phyloP scores from a whole-genome alignment of 2,113 vertebrate genomes.

The Amazona guildingii region DNA sequence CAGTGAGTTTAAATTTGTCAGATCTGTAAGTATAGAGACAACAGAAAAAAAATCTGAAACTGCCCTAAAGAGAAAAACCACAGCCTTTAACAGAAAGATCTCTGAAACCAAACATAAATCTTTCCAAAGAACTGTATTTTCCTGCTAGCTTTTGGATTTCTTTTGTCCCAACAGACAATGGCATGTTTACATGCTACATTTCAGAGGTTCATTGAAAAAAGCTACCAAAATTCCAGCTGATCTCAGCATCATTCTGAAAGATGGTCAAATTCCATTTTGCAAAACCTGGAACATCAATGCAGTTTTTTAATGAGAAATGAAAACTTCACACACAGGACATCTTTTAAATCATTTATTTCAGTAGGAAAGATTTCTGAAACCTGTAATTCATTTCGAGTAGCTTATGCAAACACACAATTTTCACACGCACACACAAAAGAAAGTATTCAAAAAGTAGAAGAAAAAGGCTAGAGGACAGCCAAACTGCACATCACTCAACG shows the following conservation, averaged over 20 bases:
- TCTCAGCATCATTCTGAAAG: background rate
- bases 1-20: background rate
- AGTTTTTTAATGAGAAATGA: background rate
- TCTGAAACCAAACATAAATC: background rate
- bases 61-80: background rate
- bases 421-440: constrained; percentile 62
- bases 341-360: constrained; percentile 83
- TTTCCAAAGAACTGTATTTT: background rate
- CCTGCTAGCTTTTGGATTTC: background rate
- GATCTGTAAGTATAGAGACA: background rate
- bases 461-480: constrained; percentile 68
- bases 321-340: constrained; percentile 47
- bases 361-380: constrained; percentile 81
- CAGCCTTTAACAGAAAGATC: background rate
- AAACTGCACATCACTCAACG: constrained; percentile 83
- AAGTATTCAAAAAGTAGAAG: constrained; percentile 62
- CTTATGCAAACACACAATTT: constrained; percentile 77
- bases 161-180: background rate
- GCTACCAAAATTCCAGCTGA: background rate
- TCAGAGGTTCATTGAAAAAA: background rate
- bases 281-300: background rate
- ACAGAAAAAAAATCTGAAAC: background rate
- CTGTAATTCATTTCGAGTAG: constrained; percentile 73
- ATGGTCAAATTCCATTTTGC: background rate
- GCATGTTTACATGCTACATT: background rate